Conservation (phyloP, 92 coral and sea anemone genomes). For the Bergia sp. region DNA sequence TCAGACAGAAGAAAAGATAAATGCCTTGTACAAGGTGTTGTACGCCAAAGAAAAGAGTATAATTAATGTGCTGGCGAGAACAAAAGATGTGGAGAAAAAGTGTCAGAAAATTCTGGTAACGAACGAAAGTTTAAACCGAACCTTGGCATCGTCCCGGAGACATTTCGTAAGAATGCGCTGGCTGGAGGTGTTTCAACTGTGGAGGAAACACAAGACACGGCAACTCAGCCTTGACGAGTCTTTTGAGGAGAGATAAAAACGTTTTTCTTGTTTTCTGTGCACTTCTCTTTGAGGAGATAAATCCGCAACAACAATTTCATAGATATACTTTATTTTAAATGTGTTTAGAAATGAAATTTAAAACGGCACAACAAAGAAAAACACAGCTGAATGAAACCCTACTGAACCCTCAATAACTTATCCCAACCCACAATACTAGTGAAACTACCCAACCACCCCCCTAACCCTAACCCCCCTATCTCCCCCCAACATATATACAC, state of each 20-base stretch:
- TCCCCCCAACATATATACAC: too few species aligned
- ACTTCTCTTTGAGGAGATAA: neutral
- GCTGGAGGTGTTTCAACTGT: constrained; percentile 8
- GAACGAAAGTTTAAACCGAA: neutral
- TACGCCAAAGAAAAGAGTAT: constrained; percentile 21
- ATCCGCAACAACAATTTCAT: neutral
- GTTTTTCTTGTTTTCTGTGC: neutral
- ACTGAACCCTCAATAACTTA: too few species aligned
- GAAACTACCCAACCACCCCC: too few species aligned
- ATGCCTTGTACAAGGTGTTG: constrained; percentile 13
- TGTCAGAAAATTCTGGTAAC: neutral
- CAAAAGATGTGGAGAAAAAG: constrained; percentile 1
- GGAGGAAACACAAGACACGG: neutral
- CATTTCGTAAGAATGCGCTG: neutral
- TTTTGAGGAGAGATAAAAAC: neutral
- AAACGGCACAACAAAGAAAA: too few species aligned
- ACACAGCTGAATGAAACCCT: too few species aligned
- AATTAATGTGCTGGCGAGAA: constrained; percentile 6
- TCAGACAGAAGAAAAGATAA: constrained; percentile 18
- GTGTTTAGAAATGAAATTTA: too few species aligned
- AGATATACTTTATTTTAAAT: too few species aligned
- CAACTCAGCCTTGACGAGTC: neutral
- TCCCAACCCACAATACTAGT: too few species aligned
- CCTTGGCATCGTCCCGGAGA: neutral
- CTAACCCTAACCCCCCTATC: too few species aligned